phyloP scores from a whole-genome alignment of 35 echinoderm and acorn worm species.

The Acanthaster planci region DNA sequence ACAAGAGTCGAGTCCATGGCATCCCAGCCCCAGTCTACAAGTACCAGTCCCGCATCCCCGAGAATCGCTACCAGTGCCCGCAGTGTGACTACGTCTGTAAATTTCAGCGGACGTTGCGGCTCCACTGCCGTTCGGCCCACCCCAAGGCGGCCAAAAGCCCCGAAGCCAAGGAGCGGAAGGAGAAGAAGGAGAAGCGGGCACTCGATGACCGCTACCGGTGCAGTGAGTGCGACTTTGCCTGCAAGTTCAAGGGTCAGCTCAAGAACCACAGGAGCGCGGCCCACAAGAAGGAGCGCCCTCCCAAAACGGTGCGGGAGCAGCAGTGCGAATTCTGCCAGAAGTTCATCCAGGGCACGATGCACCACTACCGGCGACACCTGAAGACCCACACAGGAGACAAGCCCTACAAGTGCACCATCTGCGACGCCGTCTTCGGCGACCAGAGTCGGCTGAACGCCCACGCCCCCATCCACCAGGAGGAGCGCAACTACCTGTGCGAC shows the following conservation, averaged over 20 bases:
- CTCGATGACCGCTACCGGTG: constrained; percentile 38
- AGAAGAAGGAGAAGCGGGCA: constrained; percentile 8
- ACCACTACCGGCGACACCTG: constrained; percentile 58
- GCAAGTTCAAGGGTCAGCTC: constrained; percentile 41
- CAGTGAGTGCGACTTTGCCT: constrained; percentile 45
- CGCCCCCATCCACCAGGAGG: constrained; percentile 64
- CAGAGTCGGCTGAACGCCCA: constrained; percentile 59
- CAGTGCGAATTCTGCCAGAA: constrained; percentile 46
- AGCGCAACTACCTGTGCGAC: constrained; percentile 68
- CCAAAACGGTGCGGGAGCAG: constrained; percentile 24
- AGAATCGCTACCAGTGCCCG: constrained; percentile 26
- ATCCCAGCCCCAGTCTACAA: background rate
- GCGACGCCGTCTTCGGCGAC: constrained; percentile 45
- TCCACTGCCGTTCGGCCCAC: constrained; percentile 13
- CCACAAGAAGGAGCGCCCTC: constrained; percentile 40
- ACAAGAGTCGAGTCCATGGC: constrained; percentile 29
- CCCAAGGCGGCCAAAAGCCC: background rate
- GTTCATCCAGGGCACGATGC: constrained; percentile 38
- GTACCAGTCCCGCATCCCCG: constrained; percentile 4
- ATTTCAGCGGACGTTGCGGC: constrained; percentile 27
- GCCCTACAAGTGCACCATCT: constrained; percentile 75
- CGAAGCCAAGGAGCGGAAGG: background rate
- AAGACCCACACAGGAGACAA: constrained; percentile 76
- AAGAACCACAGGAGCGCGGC: constrained; percentile 34
- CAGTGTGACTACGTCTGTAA: constrained; percentile 52